phyloP scores from a whole-genome alignment of 30 jellyfish, hydroid and myxozoan species.

The Rhopilema esculentum region DNA sequence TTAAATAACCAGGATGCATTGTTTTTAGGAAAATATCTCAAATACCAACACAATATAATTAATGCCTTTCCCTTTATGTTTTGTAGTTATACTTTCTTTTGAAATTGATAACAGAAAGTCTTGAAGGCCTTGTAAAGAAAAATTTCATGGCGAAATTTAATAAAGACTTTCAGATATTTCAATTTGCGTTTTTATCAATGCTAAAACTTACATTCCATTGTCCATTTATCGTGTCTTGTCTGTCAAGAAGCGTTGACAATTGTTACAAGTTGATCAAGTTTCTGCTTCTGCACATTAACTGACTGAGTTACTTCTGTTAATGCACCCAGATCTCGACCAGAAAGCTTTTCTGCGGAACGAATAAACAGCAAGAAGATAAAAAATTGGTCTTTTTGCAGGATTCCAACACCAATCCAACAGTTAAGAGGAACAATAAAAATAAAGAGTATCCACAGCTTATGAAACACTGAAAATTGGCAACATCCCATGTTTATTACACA shows the following conservation, averaged over 20 bases:
- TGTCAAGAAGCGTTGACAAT: slow-evolving; percentile 80
- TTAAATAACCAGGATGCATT: too few species aligned
- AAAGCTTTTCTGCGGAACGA: slow-evolving; percentile 83
- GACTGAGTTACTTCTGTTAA: slow-evolving; percentile 96
- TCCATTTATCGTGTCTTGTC: slow-evolving; percentile 74
- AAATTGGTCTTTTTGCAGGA: neutral
- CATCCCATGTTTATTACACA: too few species aligned
- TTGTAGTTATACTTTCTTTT: too few species aligned
- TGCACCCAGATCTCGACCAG: slow-evolving; percentile 86
- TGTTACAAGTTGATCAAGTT: slow-evolving; percentile 75
- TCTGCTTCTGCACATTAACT: slow-evolving; percentile 88
- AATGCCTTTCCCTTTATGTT: too few species aligned
- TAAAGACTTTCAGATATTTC: neutral
- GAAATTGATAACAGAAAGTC: too few species aligned
- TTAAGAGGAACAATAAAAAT: neutral
- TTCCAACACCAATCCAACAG: neutral
- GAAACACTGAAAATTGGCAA: neutral
- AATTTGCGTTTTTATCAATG: neutral
- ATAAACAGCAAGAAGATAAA: neutral
- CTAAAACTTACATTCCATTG: slow-evolving; percentile 45
- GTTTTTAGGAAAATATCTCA: too few species aligned
- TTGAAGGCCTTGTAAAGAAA: too few species aligned
- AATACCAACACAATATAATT: too few species aligned
- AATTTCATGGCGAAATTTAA: neutral
- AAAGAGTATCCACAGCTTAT: neutral